Evolutionary conservation across 2,888 invertebrate genomes (phyloP).

Genomic region (Tetragonisca angustula): DNA sequence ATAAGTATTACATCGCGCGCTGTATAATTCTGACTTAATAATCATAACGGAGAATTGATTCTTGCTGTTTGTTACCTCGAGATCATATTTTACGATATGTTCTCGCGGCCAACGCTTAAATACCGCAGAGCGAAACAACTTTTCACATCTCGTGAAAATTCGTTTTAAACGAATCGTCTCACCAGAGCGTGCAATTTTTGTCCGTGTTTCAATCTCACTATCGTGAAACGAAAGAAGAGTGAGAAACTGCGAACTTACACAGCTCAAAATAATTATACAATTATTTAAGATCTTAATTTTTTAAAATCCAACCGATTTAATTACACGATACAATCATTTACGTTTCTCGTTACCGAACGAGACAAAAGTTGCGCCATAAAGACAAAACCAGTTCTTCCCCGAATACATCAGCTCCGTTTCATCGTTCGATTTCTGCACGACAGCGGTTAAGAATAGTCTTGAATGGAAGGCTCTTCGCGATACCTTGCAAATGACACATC

Average conservation of each 20-base stretch:
- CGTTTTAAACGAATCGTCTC: not conserved
- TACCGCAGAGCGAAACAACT: not conserved
- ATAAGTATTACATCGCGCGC: not conserved
- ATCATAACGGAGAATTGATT: not conserved
- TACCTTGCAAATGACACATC: conserved; percentile 3
- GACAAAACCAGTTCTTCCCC: conserved; percentile 6
- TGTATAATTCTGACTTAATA: not conserved
- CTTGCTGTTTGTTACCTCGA: not conserved
- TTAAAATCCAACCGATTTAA: not conserved
- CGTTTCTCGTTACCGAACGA: not conserved
- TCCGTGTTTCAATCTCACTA: not conserved
- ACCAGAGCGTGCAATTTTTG: not conserved
- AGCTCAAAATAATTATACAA: no score
- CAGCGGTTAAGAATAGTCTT: not conserved
- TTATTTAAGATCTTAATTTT: not conserved
- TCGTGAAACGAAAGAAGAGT: no score
- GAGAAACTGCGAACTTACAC: no score
- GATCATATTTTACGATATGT: not conserved
- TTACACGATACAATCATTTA: not conserved
- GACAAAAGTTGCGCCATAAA: not conserved
- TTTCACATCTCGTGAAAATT: not conserved
- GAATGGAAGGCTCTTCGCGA: not conserved
- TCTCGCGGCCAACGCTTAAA: not conserved
- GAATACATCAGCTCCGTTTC: not conserved
- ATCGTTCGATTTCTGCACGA: not conserved